Evolutionary conservation across 2,113 vertebrate genomes (phyloP), one percentile per base, ranked within the genome.

Genomic region (Nyctibius bracteatus): DNA sequence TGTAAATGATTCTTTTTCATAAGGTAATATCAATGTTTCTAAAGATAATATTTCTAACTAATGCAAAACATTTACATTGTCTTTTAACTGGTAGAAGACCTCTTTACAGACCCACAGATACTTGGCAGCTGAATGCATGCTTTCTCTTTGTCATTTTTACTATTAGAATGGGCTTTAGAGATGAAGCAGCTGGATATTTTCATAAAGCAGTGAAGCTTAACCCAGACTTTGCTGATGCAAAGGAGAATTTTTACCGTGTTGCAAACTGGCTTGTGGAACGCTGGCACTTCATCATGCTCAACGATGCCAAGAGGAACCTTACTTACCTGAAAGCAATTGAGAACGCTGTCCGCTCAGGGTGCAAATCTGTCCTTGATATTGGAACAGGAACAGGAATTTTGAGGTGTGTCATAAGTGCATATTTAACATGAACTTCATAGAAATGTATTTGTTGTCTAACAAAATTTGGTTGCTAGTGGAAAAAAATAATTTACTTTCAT

Each of bases 221-320:
- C 78, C 99, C 99, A 8, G 98, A 99, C 82, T 99, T 98, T 57
- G 98, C 94, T 10, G 99, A 99, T 46, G 99, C 99, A 47, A 99
- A 98, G 94, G 99, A 99, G 97, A 99, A 99, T 95, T 99, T 99
- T 94, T 99, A 99, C 94, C 98, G 99, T 1, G 99, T 99, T 89
- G 99, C 99, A 11, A 99, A 99, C 98, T 99, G 99, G 99, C 97
- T 99, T 92, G 99, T 99, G 90, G 99, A 99, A 85, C 99, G 99
- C 71, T 99, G 99, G 99, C 99, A 99, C 93, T 99, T 99, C 97
- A 97, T 99, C 41, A 99, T 99, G 99, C 99, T 99, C 74, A 99
- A 99, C 6, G 99, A 99, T 93, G 97, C 88, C n/a, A 98, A 95
- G 67, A 98, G 99, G 94, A 99, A 99, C 94, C 96, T 92, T n/a